Evolutionary conservation across 2,797 vertebrate genomes (phyloP).

Genomic region (Paratrypauchen microcephalus): DNA sequence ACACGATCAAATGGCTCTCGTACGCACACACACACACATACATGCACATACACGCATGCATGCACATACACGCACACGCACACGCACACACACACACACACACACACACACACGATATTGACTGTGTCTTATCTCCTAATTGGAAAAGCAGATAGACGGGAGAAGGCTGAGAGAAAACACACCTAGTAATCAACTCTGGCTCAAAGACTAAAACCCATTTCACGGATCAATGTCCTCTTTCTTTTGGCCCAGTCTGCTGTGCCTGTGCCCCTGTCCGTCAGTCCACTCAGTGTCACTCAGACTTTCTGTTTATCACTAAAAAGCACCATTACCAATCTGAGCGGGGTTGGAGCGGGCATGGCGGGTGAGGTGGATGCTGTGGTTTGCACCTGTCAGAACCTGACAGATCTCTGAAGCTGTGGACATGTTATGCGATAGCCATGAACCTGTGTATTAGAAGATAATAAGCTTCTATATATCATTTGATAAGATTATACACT

Average conservation of each 20-base stretch:
- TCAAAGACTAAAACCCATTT: slow-evolving; percentile 80
- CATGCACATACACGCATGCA: slow-evolving; percentile 27
- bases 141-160: slow-evolving; percentile 76
- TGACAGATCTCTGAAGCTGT: slow-evolving; percentile 33
- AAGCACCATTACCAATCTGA: slow-evolving; percentile 29
- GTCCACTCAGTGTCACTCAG: slow-evolving; percentile 43
- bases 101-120: slow-evolving; percentile 60
- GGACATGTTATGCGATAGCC: not conserved
- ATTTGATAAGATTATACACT: not conserved
- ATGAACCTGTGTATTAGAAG: not conserved
- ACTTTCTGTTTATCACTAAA: slow-evolving; percentile 38
- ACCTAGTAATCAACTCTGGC: slow-evolving; percentile 78
- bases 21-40: slow-evolving; percentile 27
- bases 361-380: not conserved
- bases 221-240: slow-evolving; percentile 78
- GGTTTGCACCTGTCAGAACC: slow-evolving; percentile 41
- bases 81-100: slow-evolving; percentile 26
- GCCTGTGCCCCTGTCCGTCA: slow-evolving; percentile 59
- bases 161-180: slow-evolving; percentile 71
- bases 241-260: slow-evolving; percentile 43
- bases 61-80: too few species aligned
- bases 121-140: slow-evolving; percentile 82
- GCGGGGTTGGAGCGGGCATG: slow-evolving; percentile 22
- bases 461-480: not conserved
- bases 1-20: slow-evolving; percentile 18